phyloP scores from a whole-genome alignment of 1,140 invertebrate species.

The Tetramorium parvispinum region DNA sequence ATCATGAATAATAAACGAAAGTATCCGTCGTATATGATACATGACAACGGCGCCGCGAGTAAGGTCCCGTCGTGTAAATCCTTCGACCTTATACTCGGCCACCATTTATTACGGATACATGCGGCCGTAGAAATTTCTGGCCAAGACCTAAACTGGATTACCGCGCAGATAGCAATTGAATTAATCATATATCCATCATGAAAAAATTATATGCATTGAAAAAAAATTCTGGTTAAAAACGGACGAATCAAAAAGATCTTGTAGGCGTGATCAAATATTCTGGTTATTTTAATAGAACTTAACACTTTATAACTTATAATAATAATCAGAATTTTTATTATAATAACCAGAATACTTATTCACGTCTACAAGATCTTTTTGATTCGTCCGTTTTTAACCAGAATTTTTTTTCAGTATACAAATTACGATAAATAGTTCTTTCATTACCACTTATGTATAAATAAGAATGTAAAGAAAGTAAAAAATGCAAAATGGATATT shows the following conservation, averaged over 20 bases:
- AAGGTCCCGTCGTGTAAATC: conserved; percentile 53
- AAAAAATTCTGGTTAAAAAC: no score
- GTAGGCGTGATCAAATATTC: no score
- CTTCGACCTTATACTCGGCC: conserved; percentile 32
- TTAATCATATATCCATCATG: conserved; percentile 15
- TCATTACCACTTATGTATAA: background rate
- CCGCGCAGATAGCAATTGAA: conserved; percentile 12
- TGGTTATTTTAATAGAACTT: no score
- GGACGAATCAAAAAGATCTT: no score
- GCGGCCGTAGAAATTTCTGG: conserved; percentile 21
- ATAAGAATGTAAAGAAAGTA: background rate
- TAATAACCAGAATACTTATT: no score
- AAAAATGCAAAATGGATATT: background rate
- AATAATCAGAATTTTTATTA: no score
- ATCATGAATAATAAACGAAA: conserved; percentile 82
- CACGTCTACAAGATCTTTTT: no score
- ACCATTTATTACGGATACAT: conserved; percentile 44
- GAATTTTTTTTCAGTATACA: no score
- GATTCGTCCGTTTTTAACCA: no score
- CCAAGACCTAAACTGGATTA: conserved; percentile 47
- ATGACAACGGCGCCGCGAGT: conserved; percentile 62
- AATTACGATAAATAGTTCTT: background rate
- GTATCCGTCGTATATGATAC: conserved; percentile 67
- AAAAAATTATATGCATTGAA: background rate
- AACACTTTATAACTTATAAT: no score